phyloP scores from a whole-genome alignment of 2,888 invertebrate genomes.

The Andricus curvator region DNA sequence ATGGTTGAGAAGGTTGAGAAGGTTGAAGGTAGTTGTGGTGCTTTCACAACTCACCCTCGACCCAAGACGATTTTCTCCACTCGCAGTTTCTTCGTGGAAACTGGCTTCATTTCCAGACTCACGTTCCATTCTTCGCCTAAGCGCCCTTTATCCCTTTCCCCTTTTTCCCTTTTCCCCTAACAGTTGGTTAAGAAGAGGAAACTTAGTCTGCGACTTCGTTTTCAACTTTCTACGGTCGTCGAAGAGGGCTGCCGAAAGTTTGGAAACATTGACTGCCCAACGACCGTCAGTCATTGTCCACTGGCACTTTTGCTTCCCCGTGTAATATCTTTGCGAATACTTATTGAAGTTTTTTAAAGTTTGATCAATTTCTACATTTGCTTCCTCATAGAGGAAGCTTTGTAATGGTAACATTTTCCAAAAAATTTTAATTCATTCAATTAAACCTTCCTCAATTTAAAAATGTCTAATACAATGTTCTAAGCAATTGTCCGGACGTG shows the following conservation, averaged over 20 bases:
- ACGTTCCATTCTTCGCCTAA: constrained; percentile 58
- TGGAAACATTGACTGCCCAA: background rate
- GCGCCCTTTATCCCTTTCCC: constrained; percentile 33
- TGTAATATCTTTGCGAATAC: no score
- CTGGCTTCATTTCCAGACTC: constrained; percentile 58
- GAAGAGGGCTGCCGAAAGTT: background rate
- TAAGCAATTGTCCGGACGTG: no score
- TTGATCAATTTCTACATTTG: no score
- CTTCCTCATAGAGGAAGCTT: rapidly evolving
- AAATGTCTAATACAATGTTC: no score
- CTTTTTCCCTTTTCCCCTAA: constrained; percentile 30
- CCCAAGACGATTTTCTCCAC: constrained; percentile 30
- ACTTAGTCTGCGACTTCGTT: background rate
- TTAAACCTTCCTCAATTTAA: no score
- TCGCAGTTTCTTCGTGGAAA: constrained; percentile 50
- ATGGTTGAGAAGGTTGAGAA: background rate
- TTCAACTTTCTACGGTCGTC: background rate
- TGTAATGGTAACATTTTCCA: no score
- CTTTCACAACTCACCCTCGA: constrained; percentile 52
- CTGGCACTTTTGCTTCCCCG: no score
- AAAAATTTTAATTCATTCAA: no score
- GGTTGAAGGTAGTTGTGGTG: constrained; percentile 48
- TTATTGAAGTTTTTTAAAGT: no score
- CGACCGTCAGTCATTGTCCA: background rate
- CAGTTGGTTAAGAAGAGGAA: background rate